These are phyloP conservation scores for Rhombomys opimus DNA, from an alignment of 2,113 vertebrate species.

Conservation along the genomic window DNA sequence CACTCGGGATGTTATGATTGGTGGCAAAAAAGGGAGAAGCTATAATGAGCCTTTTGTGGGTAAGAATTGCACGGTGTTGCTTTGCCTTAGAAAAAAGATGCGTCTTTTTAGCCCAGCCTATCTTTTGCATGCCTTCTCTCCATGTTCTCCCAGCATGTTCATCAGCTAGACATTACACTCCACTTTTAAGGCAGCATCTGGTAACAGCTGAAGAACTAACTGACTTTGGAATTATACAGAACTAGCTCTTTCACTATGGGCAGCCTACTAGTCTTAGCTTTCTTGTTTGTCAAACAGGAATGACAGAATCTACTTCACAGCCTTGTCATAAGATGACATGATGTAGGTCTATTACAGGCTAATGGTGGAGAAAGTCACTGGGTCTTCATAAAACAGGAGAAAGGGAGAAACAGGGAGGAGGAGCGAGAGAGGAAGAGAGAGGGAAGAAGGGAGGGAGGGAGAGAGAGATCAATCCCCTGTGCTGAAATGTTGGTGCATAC, in stretches of 20 bases:
- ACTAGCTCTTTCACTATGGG: background rate
- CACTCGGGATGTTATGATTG: background rate
- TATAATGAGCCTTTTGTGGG: background rate
- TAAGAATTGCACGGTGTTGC: background rate
- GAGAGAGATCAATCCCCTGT: background rate
- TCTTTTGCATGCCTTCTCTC: background rate
- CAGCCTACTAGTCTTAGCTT: background rate
- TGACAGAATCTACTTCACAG: background rate
- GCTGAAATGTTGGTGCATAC: background rate
- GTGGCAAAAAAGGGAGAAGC: background rate
- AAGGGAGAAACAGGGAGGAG: background rate
- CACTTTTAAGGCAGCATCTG: background rate
- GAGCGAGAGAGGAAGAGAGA: no score
- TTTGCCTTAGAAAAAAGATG: background rate
- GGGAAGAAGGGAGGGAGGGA: no score
- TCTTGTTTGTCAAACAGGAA: background rate
- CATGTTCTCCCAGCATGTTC: background rate
- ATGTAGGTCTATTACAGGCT: background rate
- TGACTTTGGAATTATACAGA: background rate
- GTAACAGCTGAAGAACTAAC: background rate
- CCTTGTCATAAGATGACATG: background rate
- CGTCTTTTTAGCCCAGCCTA: background rate
- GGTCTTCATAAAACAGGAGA: background rate
- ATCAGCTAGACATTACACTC: background rate
- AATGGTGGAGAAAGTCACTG: background rate